Evolutionary conservation across 2,888 invertebrate genomes (phyloP).

Genomic region (Trachelus stipa): DNA sequence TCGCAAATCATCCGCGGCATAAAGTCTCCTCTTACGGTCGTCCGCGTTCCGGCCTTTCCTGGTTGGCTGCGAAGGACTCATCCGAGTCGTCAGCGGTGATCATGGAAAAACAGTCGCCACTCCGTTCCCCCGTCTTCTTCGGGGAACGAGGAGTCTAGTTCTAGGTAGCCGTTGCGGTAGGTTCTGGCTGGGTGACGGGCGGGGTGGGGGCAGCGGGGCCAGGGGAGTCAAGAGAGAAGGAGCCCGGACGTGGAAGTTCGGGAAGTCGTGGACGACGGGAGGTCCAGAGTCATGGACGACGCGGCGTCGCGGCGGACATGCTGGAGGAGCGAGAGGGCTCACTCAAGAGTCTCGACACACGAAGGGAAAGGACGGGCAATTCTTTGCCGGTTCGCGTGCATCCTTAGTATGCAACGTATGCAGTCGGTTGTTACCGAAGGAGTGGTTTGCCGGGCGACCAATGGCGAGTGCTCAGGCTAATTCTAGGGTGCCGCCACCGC

Average conservation of each 20-base stretch:
- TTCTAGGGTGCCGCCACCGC: slow-evolving; percentile 66
- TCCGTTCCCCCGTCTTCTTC: neutral
- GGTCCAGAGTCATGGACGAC: too few relatives aligned
- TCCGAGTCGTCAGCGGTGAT: neutral
- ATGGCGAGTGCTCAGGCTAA: slow-evolving; percentile 66
- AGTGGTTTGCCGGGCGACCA: slow-evolving; percentile 66
- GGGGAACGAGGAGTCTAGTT: neutral
- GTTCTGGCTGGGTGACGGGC: neutral
- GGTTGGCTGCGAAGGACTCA: neutral
- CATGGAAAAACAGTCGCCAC: neutral
- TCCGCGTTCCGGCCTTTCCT: neutral
- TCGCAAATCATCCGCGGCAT: slow-evolving; percentile 5
- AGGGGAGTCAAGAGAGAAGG: too few relatives aligned
- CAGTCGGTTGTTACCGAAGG: slow-evolving; percentile 67
- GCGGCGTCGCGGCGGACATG: neutral
- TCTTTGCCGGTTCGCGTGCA: slow-evolving; percentile 60
- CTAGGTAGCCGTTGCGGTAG: neutral
- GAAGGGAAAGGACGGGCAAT: slow-evolving; percentile 36
- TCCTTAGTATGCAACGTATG: slow-evolving; percentile 66
- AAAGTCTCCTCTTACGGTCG: neutral
- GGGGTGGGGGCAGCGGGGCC: neutral
- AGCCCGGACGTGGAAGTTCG: neutral
- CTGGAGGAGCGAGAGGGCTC: neutral
- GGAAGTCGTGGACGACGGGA: neutral
- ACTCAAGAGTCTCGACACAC: neutral